Percentiles rank a stretch among this genome's conserved stretches.
phyloP scores from a whole-genome alignment of 2,113 vertebrate species.

The Epinephelus lanceolatus region DNA sequence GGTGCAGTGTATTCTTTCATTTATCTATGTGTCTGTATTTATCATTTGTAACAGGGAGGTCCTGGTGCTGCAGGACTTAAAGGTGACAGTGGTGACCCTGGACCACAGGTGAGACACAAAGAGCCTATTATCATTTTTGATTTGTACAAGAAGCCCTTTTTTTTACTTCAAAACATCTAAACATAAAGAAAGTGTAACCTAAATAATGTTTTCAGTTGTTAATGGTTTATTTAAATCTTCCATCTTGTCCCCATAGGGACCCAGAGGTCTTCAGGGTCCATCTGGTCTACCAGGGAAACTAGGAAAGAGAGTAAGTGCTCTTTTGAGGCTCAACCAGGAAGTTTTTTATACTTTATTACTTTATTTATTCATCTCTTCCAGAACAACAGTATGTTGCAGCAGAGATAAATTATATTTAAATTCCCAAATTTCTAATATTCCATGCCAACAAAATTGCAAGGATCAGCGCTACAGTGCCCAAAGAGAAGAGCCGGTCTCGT shows the following conservation, averaged over 20 bases:
- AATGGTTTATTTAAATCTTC: background rate
- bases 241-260: conserved; percentile 85
- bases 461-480: conserved; percentile 4
- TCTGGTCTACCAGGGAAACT: conserved; percentile 90
- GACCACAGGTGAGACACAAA: conserved; percentile 88
- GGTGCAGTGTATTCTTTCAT: conserved; percentile 4
- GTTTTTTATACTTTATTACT: background rate
- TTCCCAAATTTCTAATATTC: conserved; percentile 18
- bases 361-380: background rate
- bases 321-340: background rate
- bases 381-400: background rate
- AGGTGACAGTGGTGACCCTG: conserved; percentile 93
- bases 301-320: conserved; percentile 92
- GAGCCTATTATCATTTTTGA: background rate
- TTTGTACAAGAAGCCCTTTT: background rate
- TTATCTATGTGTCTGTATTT: conserved; percentile 29
- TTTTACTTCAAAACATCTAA: background rate
- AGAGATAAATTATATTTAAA: background rate
- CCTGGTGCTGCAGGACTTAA: conserved; percentile 93
- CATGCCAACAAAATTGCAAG: conserved; percentile 1
- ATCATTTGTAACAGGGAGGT: conserved; percentile 86
- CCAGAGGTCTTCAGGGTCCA: conserved; percentile 94
- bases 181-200: background rate
- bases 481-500: conserved; percentile 15
- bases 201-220: background rate